These are phyloP conservation scores for Napeogenes inachia DNA, from an alignment of 2,888 invertebrate species.

Conservation along the genomic window DNA sequence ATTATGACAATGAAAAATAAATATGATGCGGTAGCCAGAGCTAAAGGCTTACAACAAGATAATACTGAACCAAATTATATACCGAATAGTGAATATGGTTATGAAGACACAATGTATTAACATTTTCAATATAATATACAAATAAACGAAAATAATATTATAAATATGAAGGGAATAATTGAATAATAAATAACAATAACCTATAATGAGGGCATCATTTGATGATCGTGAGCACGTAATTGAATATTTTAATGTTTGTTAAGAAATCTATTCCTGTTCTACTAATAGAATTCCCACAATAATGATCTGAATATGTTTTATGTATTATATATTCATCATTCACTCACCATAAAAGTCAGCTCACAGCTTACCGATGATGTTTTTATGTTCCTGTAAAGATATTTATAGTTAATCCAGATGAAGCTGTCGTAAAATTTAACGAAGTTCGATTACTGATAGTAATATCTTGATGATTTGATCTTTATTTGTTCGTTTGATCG, in stretches of 20 bases:
- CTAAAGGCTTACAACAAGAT: not conserved
- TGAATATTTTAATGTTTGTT: not conserved
- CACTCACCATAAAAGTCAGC: slow-evolving; percentile 15
- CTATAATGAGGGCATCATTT: no score
- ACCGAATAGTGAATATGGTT: no score
- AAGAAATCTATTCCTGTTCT: not conserved
- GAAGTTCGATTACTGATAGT: slow-evolving; percentile 1
- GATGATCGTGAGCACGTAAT: no score
- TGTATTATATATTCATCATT: slow-evolving; percentile 4
- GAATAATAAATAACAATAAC: no score
- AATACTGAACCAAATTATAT: no score
- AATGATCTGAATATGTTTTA: slow-evolving; percentile 1
- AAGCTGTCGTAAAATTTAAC: slow-evolving; percentile 11
- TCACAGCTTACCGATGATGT: slow-evolving; percentile 11
- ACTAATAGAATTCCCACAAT: not conserved
- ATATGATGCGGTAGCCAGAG: not conserved
- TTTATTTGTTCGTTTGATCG: no score
- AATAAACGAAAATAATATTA: no score
- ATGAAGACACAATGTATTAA: no score
- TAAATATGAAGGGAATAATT: no score
- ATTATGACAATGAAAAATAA: no score
- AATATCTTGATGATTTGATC: not conserved
- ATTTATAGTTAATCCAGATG: slow-evolving; percentile 14
- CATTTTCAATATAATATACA: no score
- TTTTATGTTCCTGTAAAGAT: slow-evolving; percentile 17